A percentile compares a stretch with the other conserved stretches of the same genome.
phyloP scores from a whole-genome alignment of 2,888 invertebrate species.

The Petrolisthes cinctipes region DNA sequence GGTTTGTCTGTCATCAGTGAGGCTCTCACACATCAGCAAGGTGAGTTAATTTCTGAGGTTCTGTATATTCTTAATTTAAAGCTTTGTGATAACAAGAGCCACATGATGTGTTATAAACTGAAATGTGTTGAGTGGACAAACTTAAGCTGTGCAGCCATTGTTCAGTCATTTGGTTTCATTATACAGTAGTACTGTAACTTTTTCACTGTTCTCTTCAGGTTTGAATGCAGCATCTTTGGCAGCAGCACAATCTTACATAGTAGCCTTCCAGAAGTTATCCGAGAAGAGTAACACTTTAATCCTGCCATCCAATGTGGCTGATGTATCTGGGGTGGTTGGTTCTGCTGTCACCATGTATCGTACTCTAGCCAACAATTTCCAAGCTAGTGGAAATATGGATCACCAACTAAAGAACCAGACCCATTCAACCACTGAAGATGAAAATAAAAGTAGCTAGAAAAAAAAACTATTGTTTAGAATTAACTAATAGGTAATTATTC shows the following conservation, averaged over 20 bases:
- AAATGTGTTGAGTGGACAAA: too few species aligned
- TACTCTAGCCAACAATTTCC: constrained; percentile 68
- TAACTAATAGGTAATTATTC: too few species aligned
- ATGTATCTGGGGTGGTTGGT: constrained; percentile 82
- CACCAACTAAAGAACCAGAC: background rate
- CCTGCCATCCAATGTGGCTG: constrained; percentile 89
- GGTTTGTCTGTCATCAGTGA: constrained; percentile 84
- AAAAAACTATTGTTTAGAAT: too few species aligned
- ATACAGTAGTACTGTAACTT: background rate
- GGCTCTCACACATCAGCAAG: constrained; percentile 72
- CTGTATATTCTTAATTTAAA: background rate
- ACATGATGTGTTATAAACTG: background rate
- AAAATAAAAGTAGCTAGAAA: too few species aligned
- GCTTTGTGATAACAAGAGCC: too few species aligned
- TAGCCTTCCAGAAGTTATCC: constrained; percentile 93
- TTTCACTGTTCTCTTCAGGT: constrained; percentile 72
- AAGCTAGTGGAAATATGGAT: background rate
- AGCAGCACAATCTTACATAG: constrained; percentile 95
- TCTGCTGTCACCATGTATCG: constrained; percentile 72
- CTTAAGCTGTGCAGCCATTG: background rate
- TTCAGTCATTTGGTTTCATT: background rate
- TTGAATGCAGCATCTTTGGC: constrained; percentile 90
- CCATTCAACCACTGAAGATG: background rate
- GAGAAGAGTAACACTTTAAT: constrained; percentile 94
- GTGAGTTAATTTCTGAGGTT: constrained; percentile 67